phyloP scores from a whole-genome alignment of 2,888 invertebrate genomes.

The Aleiodes leptofemur region DNA sequence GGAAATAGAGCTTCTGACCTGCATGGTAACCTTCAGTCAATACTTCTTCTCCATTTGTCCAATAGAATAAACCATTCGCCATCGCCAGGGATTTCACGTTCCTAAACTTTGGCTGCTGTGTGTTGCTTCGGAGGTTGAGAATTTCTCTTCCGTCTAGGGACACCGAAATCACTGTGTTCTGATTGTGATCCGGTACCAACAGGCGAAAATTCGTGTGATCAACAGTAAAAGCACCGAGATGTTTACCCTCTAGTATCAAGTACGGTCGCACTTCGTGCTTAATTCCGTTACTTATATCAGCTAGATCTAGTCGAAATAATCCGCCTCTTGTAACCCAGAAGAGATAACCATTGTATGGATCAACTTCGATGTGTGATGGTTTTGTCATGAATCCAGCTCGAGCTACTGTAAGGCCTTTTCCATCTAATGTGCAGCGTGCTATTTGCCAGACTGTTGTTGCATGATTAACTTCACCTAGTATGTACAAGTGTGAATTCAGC shows the following conservation, averaged over 20 bases:
- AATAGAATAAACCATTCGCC: slow-evolving; percentile 88
- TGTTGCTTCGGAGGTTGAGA: slow-evolving; percentile 84
- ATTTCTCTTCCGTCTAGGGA: slow-evolving; percentile 89
- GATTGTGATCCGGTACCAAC: slow-evolving; percentile 84
- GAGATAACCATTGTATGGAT: slow-evolving; percentile 94
- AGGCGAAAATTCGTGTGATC: slow-evolving; percentile 89
- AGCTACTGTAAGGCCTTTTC: slow-evolving; percentile 83
- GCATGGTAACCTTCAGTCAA: slow-evolving; percentile 87
- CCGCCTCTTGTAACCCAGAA: slow-evolving; percentile 86
- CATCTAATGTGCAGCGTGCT: slow-evolving; percentile 85
- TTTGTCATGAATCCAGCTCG: slow-evolving; percentile 82
- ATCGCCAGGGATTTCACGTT: slow-evolving; percentile 86
- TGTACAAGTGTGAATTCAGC: slow-evolving; percentile 90
- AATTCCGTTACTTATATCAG: slow-evolving; percentile 85
- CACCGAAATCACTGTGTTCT: slow-evolving; percentile 88
- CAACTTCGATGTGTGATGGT: slow-evolving; percentile 90
- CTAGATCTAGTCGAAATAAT: slow-evolving; percentile 85
- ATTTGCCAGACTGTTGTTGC: slow-evolving; percentile 82
- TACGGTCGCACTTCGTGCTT: slow-evolving; percentile 82
- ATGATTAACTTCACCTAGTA: slow-evolving; percentile 84
- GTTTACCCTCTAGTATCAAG: slow-evolving; percentile 80
- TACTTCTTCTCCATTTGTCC: slow-evolving; percentile 88
- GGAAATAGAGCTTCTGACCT: slow-evolving; percentile 83
- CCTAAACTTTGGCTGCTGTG: slow-evolving; percentile 85
- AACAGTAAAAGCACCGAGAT: slow-evolving; percentile 88